Evolutionary conservation across 2,113 vertebrate species (phyloP).

Genomic region (Nothoprocta perdicaria): DNA sequence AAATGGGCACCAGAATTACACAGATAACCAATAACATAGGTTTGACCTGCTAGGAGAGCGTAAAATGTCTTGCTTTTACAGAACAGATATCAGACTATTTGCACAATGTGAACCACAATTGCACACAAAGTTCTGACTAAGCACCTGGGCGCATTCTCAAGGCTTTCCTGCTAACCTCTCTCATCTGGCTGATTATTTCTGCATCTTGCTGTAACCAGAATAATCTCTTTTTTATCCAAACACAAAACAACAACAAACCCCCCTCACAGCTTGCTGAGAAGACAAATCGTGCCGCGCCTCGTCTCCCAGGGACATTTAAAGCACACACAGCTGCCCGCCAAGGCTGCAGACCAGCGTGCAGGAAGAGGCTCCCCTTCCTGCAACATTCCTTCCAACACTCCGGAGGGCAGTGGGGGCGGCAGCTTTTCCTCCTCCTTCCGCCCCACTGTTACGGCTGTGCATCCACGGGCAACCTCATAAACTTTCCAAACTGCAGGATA

Average conservation of each 20-base stretch:
- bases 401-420: not conserved
- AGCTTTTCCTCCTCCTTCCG: not conserved
- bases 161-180: not conserved
- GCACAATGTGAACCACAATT: not conserved
- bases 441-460: not conserved
- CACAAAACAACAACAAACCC: not conserved
- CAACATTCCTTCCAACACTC: not conserved
- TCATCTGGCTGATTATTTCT: not conserved
- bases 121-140: conserved; percentile 28
- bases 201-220: not conserved
- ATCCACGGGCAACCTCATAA: not conserved
- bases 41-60: not conserved
- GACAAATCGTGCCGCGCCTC: not conserved
- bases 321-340: fast-evolving
- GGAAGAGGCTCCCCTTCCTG: not conserved
- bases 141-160: not conserved
- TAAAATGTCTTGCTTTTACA: not conserved
- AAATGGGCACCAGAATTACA: not conserved
- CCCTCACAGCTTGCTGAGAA: not conserved
- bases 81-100: not conserved
- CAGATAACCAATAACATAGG: not conserved
- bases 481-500: not conserved
- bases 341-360: not conserved
- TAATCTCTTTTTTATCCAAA: not conserved
- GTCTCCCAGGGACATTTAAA: not conserved